These are phyloP conservation scores for Melanogrammus aeglefinus DNA, from an alignment of 2,797 vertebrate species.

Conservation along the genomic window DNA sequence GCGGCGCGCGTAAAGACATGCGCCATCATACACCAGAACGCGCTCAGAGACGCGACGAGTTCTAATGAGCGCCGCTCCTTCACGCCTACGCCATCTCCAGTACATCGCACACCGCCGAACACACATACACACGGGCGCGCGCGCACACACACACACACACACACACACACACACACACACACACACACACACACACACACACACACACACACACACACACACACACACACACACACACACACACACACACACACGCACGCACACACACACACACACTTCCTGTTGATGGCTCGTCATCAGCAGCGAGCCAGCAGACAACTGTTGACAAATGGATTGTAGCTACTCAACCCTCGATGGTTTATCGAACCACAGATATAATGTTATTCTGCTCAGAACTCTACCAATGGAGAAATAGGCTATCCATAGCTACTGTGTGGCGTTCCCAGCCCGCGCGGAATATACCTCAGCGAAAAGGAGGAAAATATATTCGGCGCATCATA, in stretches of 20 bases:
- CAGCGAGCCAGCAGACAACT: too few relatives aligned
- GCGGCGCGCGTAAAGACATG: constrained; percentile 18
- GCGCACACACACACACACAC: neutral
- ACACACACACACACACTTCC: neutral
- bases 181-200: constrained; percentile 9
- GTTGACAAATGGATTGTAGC: too few relatives aligned
- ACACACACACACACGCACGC: neutral
- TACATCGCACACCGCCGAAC: constrained; percentile 18
- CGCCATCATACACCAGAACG: constrained; percentile 27
- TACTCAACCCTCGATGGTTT: too few relatives aligned
- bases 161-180: neutral
- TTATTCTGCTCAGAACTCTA: too few relatives aligned
- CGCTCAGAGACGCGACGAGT: constrained; percentile 21
- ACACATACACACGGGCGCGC: too few relatives aligned
- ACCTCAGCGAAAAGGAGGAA: too few relatives aligned
- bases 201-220: neutral
- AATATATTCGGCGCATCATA: too few relatives aligned
- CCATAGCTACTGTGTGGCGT: too few relatives aligned
- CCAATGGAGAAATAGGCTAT: too few relatives aligned
- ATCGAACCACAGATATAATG: too few relatives aligned
- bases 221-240: constrained; percentile 1
- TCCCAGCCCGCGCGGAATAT: too few relatives aligned
- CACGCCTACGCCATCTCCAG: constrained; percentile 15
- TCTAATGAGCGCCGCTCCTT: constrained; percentile 24
- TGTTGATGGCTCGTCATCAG: neutral